phyloP scores from a whole-genome alignment of 2,888 invertebrate genomes.

The Epsilonema sp. region DNA sequence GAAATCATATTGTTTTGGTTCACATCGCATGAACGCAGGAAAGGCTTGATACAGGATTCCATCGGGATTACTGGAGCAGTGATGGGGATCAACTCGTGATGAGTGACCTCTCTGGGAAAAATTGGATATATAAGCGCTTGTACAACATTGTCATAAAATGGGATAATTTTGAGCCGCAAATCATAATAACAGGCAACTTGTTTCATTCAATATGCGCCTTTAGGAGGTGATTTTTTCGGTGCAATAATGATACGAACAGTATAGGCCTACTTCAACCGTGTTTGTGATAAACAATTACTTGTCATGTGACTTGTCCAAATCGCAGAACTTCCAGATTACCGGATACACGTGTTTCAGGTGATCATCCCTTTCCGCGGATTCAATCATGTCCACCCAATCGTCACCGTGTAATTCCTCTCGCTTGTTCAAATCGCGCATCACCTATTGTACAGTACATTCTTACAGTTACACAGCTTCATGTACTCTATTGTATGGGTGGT shows the following conservation, averaged over 20 bases:
- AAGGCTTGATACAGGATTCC: constrained; percentile 92
- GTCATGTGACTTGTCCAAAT: constrained; percentile 76
- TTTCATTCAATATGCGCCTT: no score
- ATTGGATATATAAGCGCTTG: no score
- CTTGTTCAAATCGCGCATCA: constrained; percentile 26
- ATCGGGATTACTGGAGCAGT: constrained; percentile 78
- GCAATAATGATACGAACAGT: no score
- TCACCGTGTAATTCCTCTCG: constrained; percentile 33
- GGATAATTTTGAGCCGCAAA: no score
- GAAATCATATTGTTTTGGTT: constrained; percentile 75
- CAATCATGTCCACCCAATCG: constrained; percentile 63
- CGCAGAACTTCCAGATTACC: constrained; percentile 87
- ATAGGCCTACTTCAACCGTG: no score
- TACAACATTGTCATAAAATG: no score
- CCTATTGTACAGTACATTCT: no score
- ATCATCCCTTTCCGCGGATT: constrained; percentile 51
- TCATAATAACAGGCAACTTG: no score
- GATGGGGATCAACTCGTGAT: constrained; percentile 86
- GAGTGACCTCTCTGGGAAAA: constrained; percentile 48
- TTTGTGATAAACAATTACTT: no score
- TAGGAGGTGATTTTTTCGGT: no score
- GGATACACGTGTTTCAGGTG: constrained; percentile 44
- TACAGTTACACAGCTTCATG: no score
- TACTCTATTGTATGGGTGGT: no score
- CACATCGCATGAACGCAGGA: constrained; percentile 70